Conservation (phyloP, 1,140 invertebrate species). For the Alviniconcha marisindica region DNA sequence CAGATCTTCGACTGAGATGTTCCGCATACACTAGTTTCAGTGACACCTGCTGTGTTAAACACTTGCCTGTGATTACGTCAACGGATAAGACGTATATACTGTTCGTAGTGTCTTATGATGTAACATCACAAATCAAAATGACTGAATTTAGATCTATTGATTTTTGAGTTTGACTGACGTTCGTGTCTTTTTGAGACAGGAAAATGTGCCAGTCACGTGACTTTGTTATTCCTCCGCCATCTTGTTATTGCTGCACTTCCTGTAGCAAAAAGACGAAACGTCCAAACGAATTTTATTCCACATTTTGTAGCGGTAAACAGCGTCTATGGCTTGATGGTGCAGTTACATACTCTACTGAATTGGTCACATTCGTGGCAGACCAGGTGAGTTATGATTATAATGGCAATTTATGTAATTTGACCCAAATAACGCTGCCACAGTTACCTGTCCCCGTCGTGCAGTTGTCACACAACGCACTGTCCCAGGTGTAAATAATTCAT, state of each 20-base stretch:
- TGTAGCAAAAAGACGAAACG: slow-evolving; percentile 8
- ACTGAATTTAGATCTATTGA: too few species aligned
- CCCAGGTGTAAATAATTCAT: slow-evolving; percentile 21
- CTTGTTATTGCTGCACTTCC: slow-evolving; percentile 37
- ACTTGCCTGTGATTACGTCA: too few species aligned
- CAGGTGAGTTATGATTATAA: slow-evolving; percentile 19
- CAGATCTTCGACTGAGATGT: too few species aligned
- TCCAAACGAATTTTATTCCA: background rate
- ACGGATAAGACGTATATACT: too few species aligned
- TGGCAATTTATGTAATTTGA: background rate
- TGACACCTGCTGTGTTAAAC: too few species aligned
- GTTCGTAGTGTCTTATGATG: too few species aligned
- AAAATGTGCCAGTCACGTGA: slow-evolving; percentile 40
- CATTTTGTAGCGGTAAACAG: background rate
- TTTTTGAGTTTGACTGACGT: too few species aligned
- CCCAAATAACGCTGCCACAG: slow-evolving; percentile 9
- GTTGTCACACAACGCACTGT: background rate
- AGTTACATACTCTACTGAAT: background rate
- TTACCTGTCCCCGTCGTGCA: slow-evolving; percentile 22
- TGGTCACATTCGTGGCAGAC: slow-evolving; percentile 37
- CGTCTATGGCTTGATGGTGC: slow-evolving; percentile 35
- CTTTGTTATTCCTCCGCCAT: slow-evolving; percentile 45
- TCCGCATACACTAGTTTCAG: too few species aligned
- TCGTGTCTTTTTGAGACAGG: too few species aligned
- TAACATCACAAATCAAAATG: too few species aligned